Evolutionary conservation across 2,113 vertebrate genomes (phyloP).

Genomic region (Diglossa brunneiventris): DNA sequence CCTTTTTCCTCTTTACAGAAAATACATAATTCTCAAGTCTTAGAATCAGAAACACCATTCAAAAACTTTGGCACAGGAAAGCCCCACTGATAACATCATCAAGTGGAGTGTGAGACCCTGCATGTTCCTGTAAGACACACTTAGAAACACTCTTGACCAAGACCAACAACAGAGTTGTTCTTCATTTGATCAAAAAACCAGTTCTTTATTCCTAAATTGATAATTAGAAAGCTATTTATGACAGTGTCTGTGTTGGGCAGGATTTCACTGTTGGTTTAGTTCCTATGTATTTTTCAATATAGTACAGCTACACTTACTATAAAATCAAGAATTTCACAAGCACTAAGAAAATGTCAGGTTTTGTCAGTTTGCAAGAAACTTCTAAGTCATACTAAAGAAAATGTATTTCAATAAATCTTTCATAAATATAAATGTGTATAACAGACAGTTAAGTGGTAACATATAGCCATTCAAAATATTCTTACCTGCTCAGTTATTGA

Average conservation of each 20-base stretch:
- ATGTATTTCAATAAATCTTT: neutral
- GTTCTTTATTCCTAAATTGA: neutral
- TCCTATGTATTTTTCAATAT: fast-evolving
- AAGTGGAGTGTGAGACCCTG: neutral
- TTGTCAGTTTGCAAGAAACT: neutral
- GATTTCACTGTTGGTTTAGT: neutral
- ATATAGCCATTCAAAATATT: neutral
- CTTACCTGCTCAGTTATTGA: conserved; percentile 94
- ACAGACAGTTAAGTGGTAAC: neutral
- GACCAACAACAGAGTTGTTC: neutral
- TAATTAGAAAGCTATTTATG: neutral
- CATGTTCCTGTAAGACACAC: neutral
- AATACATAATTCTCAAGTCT: neutral
- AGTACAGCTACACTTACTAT: neutral
- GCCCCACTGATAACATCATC: neutral
- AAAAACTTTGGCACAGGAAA: neutral
- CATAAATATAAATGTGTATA: neutral
- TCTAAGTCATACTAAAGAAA: neutral
- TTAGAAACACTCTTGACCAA: neutral
- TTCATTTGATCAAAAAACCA: neutral
- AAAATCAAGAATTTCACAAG: neutral
- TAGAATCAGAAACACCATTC: neutral
- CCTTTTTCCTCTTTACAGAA: neutral
- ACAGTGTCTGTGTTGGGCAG: neutral
- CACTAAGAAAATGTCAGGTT: neutral